These are phyloP conservation scores for Rhombomys opimus DNA, from an alignment of 2,113 vertebrate species.

Conservation along the genomic window DNA sequence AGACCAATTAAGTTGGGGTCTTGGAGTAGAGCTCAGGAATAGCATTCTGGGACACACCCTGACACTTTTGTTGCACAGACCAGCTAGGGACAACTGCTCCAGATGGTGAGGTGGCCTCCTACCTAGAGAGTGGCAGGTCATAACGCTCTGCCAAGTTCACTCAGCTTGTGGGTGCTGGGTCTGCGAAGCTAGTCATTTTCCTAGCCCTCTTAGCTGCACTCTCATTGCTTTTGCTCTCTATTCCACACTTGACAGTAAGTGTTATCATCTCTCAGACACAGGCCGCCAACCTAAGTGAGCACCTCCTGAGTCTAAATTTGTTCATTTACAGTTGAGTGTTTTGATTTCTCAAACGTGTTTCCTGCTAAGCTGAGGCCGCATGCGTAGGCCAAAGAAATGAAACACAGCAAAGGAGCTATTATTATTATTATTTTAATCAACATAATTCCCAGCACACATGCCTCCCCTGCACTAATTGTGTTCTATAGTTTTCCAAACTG, in stretches of 20 bases:
- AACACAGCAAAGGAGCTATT: neutral
- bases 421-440: neutral
- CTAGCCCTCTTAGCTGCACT: neutral
- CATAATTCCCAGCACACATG: neutral
- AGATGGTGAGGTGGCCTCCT: neutral
- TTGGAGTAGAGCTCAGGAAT: neutral
- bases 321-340: neutral
- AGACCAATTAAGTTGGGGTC: slow-evolving; percentile 4
- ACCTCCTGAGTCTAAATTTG: neutral
- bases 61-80: neutral
- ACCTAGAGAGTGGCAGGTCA: neutral
- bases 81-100: neutral
- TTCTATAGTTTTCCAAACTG: neutral
- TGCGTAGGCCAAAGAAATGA: neutral
- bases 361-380: neutral
- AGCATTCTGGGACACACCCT: neutral
- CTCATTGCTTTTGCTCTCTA: neutral
- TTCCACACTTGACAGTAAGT: neutral
- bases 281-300: neutral
- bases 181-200: neutral
- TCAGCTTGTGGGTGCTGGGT: neutral
- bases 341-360: neutral
- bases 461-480: neutral
- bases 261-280: neutral
- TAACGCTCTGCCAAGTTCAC: neutral